Percentiles rank a stretch among this genome's conserved stretches.
Conservation (phyloP, 92 coral and sea anemone genomes). For the Montipora capitata region DNA sequence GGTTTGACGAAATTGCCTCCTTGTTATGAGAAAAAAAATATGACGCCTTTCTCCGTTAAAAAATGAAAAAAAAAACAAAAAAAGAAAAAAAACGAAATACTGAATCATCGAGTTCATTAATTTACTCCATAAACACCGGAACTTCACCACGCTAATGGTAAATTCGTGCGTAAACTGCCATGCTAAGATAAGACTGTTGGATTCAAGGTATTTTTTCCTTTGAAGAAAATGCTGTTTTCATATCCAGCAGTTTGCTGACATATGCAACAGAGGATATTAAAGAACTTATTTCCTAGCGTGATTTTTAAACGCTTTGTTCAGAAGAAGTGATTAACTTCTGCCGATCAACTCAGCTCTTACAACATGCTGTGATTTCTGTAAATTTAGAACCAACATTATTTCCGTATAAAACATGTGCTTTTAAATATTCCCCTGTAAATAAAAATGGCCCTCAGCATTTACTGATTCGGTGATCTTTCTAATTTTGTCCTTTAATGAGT, state of each 20-base stretch:
- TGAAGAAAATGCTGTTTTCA: slow-evolving; percentile 24
- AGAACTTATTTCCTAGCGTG: slow-evolving; percentile 52
- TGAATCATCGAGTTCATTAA: slow-evolving; percentile 41
- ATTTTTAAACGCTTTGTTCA: slow-evolving; percentile 54
- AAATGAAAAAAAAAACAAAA: slow-evolving; percentile 38
- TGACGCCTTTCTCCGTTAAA: slow-evolving; percentile 37
- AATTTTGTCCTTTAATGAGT: background rate
- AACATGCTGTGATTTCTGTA: slow-evolving; percentile 58
- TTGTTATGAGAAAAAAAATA: background rate
- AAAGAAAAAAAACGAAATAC: slow-evolving; percentile 16
- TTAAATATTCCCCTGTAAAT: slow-evolving; percentile 58
- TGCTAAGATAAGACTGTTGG: slow-evolving; percentile 47
- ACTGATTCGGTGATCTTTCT: slow-evolving; percentile 17
- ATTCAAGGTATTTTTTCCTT: slow-evolving; percentile 13
- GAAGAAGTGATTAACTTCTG: slow-evolving; percentile 37
- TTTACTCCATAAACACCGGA: slow-evolving; percentile 45
- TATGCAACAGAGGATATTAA: slow-evolving; percentile 50
- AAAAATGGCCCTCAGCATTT: slow-evolving; percentile 18
- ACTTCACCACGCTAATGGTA: slow-evolving; percentile 42
- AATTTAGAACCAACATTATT: slow-evolving; percentile 41
- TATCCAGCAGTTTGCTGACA: slow-evolving; percentile 36
- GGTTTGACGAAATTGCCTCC: background rate
- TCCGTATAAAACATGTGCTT: slow-evolving; percentile 45
- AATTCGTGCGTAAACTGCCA: slow-evolving; percentile 39
- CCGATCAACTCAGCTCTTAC: slow-evolving; percentile 40